Evolutionary conservation across 2,888 invertebrate species (phyloP), one percentile per base, ranked within the genome.

Genomic region (Philonicus albiceps): DNA sequence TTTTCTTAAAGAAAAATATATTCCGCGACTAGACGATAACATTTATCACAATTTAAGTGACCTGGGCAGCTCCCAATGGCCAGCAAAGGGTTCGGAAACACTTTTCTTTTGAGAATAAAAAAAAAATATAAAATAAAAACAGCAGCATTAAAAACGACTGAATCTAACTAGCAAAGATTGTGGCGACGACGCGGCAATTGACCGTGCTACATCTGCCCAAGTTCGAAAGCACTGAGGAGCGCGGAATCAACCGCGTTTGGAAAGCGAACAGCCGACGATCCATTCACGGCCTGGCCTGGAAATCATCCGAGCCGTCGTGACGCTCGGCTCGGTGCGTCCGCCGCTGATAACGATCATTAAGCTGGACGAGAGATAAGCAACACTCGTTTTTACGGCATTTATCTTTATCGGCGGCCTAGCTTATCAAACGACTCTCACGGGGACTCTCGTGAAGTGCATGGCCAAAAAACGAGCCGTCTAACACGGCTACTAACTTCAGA

Each of bases 181-280:
- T 27, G 73, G n/a, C 31, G 74, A 30, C 74, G 74, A 74, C 49
- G 53, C 80, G 80, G 31, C 53, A 80, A 53, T 53, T 80, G 49
- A 80, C 53, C 53, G 49, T 80, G 80, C 30, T 80, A 80, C 27
- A 49, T 49, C 30, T 31, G 22, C 22, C 76, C 53, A 80, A 80
- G 53, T 80, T 80, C 80, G 43, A 76, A 76, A 76, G 76, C 40
- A 76, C 76, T 53, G 80, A 80, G 3, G 80, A 49, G 74, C 37
- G 27, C n/a, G n/a, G n/a, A 64, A 76, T 37, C 11, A 8, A 22
- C 22, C 76, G 34, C 40, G n/a, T 74, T 74, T 74, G n/a, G 76
- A 76, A 76, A 22, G 74, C 31, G 34, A 74, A 40, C 76, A 40
- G 19, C 64, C 64, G 64, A 64, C 27, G 64, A 64, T 11, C 27